Conservation (phyloP, 2,113 vertebrate species). For the Aplodontia rufa region DNA sequence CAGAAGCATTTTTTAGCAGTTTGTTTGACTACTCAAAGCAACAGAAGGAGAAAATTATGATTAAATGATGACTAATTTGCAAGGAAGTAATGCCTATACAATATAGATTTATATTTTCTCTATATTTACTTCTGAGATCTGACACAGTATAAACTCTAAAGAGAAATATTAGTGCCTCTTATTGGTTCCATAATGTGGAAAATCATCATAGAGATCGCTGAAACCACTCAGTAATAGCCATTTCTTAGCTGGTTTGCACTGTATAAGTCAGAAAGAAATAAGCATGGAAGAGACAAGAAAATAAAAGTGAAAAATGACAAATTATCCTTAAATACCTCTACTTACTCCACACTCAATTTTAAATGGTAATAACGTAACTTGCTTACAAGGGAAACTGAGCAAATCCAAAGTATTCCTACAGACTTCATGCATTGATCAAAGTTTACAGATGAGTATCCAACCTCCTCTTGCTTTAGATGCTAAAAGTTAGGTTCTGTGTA, state of each 20-base stretch:
- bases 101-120: neutral
- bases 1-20: slow-evolving; percentile 7
- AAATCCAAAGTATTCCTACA: neutral
- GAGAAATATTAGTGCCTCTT: neutral
- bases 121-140: neutral
- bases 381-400: neutral
- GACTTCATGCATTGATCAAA: neutral
- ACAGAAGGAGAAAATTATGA: neutral
- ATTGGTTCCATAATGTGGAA: neutral
- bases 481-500: neutral
- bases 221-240: neutral
- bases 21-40: slow-evolving; percentile 60
- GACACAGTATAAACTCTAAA: neutral
- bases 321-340: neutral
- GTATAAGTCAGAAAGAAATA: neutral
- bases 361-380: neutral
- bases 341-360: neutral
- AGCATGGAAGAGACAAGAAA: neutral
- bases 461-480: neutral
- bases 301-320: neutral
- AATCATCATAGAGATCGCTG: neutral
- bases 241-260: neutral
- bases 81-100: neutral
- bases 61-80: neutral
- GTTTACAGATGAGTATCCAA: neutral